Evolutionary conservation across 2,888 invertebrate genomes (phyloP), one percentile per base, ranked within the genome.

Genomic region (Hetaerina titia): DNA sequence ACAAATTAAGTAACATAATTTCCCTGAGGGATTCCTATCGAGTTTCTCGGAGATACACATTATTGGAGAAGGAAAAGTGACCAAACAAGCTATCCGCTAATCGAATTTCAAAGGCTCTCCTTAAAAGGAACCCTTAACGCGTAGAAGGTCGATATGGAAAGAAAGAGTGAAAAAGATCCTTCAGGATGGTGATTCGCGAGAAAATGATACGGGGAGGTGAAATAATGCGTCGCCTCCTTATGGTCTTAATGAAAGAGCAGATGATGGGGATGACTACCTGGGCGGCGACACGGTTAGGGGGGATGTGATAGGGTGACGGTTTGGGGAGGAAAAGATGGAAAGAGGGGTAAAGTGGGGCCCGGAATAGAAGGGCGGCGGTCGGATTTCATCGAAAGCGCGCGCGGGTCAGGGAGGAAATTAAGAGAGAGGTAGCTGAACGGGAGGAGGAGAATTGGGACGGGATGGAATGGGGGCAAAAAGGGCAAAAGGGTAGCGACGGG

Each of bases 321-420:
- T 15, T 31, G 1, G 9, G 19, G 45, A 5, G 45, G 45, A 13
- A 88, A 19, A 69, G 88, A 5, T 4, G 56, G 45, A 17, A 13
- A n/a, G 2, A 13, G 15, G 4, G 45, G 45, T 45, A 2, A 4
- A 45, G 45, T 4, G 45, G 45, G 45, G 45, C 45, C 45, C 2
- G 45, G 45, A 45, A 45, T 45, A 45, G 45, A 45, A 45, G 45
- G 7, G 0, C 19, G 81, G 7, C 11, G 74, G 81, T 19, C 19
- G 69, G 25, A 81, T 81, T 81, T 81, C 81, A 31, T 15, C 81
- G 81, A 81, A 81, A 81, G 69, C 8, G 81, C 31, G 74, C 31
- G 69, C n/a, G n/a, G 69, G 69, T 22, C n/a, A 31, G 81, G 31
- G 81, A 81, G 81, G 81, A 81, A 81, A 81, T 81, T 81, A 81